Conservation (phyloP, 1,140 invertebrate genomes). For the Limonius californicus region DNA sequence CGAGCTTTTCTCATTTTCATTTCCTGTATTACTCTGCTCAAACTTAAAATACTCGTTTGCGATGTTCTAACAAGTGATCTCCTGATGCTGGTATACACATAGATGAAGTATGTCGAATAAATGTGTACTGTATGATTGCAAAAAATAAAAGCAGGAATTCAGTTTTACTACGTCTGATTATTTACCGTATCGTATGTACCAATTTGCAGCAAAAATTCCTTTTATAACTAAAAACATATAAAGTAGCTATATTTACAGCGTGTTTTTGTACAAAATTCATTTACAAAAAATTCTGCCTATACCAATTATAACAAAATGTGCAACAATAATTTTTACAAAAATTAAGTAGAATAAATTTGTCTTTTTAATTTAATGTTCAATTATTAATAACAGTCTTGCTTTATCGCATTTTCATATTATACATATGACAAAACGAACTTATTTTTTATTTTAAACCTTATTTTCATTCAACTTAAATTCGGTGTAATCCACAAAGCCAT, state of each 20-base stretch:
- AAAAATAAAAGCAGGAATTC: conserved; percentile 41
- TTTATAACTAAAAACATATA: too few relatives aligned
- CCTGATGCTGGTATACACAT: conserved; percentile 36
- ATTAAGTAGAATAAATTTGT: not conserved
- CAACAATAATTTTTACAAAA: not conserved
- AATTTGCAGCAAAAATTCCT: not conserved
- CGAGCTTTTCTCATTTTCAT: conserved; percentile 32
- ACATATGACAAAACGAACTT: not conserved
- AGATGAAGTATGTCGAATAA: conserved; percentile 41
- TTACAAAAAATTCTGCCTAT: not conserved
- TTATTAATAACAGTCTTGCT: conserved; percentile 1
- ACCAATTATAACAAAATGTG: not conserved
- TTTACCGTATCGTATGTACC: not conserved
- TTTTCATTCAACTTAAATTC: conserved; percentile 55
- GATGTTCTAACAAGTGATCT: conserved; percentile 25
- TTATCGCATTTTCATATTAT: too few relatives aligned
- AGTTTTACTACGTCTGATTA: conserved; percentile 20
- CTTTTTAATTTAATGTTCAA: too few relatives aligned
- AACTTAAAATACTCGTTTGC: conserved; percentile 7
- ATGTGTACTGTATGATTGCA: conserved; percentile 42
- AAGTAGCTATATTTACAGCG: too few relatives aligned
- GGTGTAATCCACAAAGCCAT: conserved; percentile 73
- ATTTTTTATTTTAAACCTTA: conserved; percentile 18
- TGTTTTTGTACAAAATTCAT: conserved; percentile 2
- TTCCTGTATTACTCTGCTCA: conserved; percentile 18